Percentiles rank a stretch among this genome's conserved stretches.
phyloP scores from a whole-genome alignment of 1,140 invertebrate species.

The Drosophila bocki region DNA sequence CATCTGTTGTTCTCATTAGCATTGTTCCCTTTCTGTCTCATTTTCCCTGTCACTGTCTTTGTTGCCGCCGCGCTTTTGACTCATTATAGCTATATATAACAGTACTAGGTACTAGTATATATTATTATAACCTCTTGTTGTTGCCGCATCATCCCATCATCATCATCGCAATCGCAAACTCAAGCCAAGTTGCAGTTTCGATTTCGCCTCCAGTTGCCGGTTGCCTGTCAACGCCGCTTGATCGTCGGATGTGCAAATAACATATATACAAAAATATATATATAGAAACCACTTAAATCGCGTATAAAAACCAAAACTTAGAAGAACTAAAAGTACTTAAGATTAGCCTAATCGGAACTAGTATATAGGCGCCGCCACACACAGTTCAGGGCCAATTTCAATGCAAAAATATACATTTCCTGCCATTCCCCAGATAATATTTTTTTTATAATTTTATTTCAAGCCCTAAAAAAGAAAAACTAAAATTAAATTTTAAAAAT shows the following conservation, averaged over 20 bases:
- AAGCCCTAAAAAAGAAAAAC: background rate
- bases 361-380: background rate
- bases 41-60: constrained; percentile 3
- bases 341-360: constrained; percentile 14
- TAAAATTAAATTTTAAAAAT: background rate
- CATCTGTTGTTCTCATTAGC: constrained; percentile 31
- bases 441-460: background rate
- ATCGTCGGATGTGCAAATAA: constrained; percentile 30
- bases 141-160: constrained; percentile 13
- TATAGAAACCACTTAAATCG: background rate
- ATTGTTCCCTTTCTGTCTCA: constrained; percentile 7
- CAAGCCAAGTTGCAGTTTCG: constrained; percentile 47
- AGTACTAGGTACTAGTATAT: constrained; percentile 4
- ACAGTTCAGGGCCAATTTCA: constrained; percentile 1
- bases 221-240: constrained; percentile 46
- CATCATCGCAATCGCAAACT: background rate
- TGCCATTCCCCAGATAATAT: background rate
- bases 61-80: constrained; percentile 12
- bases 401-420: background rate
- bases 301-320: background rate
- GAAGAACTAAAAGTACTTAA: background rate
- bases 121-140: background rate
- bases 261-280: constrained; percentile 5
- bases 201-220: constrained; percentile 54
- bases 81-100: constrained; percentile 25